Conservation (phyloP, 2,113 vertebrate species). For the Otus sunia region DNA sequence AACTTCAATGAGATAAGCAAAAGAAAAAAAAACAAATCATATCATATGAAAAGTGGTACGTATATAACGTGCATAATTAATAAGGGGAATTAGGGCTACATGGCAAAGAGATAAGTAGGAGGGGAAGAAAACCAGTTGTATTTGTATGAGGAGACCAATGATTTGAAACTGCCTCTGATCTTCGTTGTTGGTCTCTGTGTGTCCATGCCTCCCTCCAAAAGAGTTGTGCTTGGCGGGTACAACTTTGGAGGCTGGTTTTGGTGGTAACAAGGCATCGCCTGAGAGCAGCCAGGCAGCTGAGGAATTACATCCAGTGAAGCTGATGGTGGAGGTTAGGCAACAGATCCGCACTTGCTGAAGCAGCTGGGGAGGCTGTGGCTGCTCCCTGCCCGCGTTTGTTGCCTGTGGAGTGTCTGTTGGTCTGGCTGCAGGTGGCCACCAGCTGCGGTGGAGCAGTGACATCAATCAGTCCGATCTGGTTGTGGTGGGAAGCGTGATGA, state of each 20-base stretch:
- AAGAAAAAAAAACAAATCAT: not conserved
- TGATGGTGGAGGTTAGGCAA: accelerated
- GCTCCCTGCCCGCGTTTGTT: accelerated
- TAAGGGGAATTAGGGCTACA: not conserved
- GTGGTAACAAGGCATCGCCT: not conserved
- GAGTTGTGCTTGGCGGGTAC: not conserved
- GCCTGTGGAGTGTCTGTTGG: not conserved
- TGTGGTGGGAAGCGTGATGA: not conserved
- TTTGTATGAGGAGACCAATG: accelerated
- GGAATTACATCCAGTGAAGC: not conserved
- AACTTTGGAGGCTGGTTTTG: not conserved
- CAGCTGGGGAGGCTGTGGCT: accelerated
- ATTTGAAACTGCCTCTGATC: not conserved
- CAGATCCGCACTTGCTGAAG: accelerated
- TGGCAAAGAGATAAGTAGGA: not conserved
- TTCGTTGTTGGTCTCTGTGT: not conserved
- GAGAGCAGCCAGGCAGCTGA: not conserved
- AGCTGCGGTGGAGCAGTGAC: not conserved
- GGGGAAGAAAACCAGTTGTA: not conserved
- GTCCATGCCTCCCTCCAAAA: not conserved
- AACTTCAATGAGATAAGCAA: not conserved
- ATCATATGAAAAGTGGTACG: not conserved
- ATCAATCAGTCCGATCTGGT: not conserved
- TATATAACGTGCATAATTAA: not conserved
- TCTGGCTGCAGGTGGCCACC: not conserved